Conservation (phyloP, 30 jellyfish, hydroid and myxozoan genomes). For the Morbakka virulenta region DNA sequence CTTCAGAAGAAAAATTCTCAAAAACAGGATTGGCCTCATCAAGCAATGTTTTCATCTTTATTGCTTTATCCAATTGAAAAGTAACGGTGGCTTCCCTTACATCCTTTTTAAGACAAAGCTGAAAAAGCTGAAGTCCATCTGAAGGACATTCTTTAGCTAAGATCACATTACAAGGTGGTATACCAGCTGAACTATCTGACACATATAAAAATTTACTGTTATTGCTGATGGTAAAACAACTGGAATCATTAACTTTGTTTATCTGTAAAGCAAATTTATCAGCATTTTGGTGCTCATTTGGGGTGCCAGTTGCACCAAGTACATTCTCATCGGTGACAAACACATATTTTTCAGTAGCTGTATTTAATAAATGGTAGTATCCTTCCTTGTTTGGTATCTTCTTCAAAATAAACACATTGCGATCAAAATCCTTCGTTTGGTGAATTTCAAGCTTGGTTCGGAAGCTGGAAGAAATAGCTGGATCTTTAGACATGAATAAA, state of each 20-base stretch:
- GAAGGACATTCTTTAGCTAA: slow-evolving; percentile 2
- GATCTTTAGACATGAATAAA: slow-evolving; percentile 56
- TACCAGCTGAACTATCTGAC: slow-evolving; percentile 35
- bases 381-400: slow-evolving; percentile 8
- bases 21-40: background rate
- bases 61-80: slow-evolving; percentile 8
- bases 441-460: slow-evolving; percentile 47
- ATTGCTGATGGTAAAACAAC: slow-evolving; percentile 28
- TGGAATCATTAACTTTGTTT: background rate
- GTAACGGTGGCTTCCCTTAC: slow-evolving; percentile 10
- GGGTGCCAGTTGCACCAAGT: slow-evolving; percentile 30
- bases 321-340: slow-evolving; percentile 47
- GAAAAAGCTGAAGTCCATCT: slow-evolving; percentile 26
- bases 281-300: slow-evolving; percentile 4
- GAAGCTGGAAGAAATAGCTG: slow-evolving; percentile 29
- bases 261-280: slow-evolving; percentile 1
- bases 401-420: slow-evolving; percentile 36
- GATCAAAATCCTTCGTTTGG: slow-evolving; percentile 9
- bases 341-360: slow-evolving; percentile 40
- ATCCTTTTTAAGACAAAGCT: slow-evolving; percentile 30
- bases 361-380: slow-evolving; percentile 14
- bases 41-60: background rate
- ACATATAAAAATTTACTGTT: slow-evolving; percentile 7
- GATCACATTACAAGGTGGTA: slow-evolving; percentile 38
- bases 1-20: slow-evolving; percentile 23